Conservation (phyloP, 2,888 invertebrate genomes). For the Epistrophe eligans region DNA sequence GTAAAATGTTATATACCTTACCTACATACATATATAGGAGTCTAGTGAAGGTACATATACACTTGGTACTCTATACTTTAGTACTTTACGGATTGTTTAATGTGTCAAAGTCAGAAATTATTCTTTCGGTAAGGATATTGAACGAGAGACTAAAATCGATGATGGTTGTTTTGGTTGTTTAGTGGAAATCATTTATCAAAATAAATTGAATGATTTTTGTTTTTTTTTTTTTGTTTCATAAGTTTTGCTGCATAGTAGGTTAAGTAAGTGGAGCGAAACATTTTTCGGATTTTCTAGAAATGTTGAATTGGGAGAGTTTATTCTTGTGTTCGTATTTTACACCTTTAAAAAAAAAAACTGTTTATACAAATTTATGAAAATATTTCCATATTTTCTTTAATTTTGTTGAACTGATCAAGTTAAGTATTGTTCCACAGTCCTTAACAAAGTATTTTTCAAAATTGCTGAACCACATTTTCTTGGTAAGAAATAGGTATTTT, state of each 20-base stretch:
- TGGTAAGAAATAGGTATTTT: too few relatives aligned
- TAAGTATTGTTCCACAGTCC: too few relatives aligned
- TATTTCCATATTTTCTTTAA: too few relatives aligned
- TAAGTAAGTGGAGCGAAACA: not conserved
- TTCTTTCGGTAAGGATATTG: conserved; percentile 10
- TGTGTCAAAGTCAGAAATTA: conserved; percentile 42
- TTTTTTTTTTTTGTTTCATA: conserved; percentile 1
- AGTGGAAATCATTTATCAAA: conserved; percentile 47
- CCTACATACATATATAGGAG: not conserved
- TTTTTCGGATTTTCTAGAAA: not conserved
- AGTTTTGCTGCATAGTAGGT: not conserved
- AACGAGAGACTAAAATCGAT: conserved; percentile 31
- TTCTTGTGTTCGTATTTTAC: too few relatives aligned
- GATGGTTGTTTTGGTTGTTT: conserved; percentile 27
- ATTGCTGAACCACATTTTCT: too few relatives aligned
- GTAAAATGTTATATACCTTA: conserved; percentile 37
- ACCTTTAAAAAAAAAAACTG: too few relatives aligned
- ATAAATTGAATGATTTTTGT: conserved; percentile 20
- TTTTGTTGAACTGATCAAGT: too few relatives aligned
- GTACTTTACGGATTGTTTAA: conserved; percentile 48
- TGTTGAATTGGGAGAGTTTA: not conserved
- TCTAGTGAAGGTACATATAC: not conserved
- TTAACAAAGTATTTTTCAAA: too few relatives aligned
- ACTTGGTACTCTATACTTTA: not conserved
- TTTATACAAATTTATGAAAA: too few relatives aligned